Base-by-base conservation (phyloP, 2,797 vertebrate species). In the Dendrocincla fuliginosa region DNA sequence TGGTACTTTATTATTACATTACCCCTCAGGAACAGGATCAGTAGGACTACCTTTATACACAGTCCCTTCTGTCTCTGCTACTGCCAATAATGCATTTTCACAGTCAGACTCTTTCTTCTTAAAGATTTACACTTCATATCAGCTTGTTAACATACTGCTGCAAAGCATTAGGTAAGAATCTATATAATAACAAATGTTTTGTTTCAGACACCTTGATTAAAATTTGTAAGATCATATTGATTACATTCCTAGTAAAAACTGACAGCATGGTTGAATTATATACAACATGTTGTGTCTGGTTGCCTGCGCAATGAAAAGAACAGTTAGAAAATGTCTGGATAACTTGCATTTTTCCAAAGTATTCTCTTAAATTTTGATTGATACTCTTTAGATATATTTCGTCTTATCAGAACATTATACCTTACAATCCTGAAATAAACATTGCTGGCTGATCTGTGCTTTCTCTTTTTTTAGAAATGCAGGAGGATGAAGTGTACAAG, bases 131-230 rank as follows among this genome's bases (percentile, higher is more conserved):
- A 15, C n/a, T 77, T 67, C 49, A 16, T 53, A 65, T 18, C 35
- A 71, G 17, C 33, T 93, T 93, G 71, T 92, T 92, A 93, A 92
- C 75, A 65, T 39, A 55, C 32, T 42, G 49, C 75, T 89, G 76
- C 64, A 93, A 93, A 61, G 35, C 53, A 52, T 77, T 70, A 56
- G 37, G 84, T 67, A 92, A 93, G 44, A 95, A 92, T 52, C 75
- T 77, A 82, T 83, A 68, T 37, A 78, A 90, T 60, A 90, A 67
- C 3, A 35, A 93, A 44, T 56, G 55, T 56, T 80, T 93, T 80
- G 49, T 92, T 93, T 92, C 84, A 91, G 64, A 80, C 44, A 87
- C 25, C 56, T 70, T 83, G 64, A 92, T 90, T 89, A 68, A 92
- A 87, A 84, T 90, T 53, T 79, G 25, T 87, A 79, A 89, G 49